A percentile compares a stretch with the other conserved stretches of the same genome.
Conservation (phyloP, 2,888 invertebrate genomes). For the Nyleta sp. region DNA sequence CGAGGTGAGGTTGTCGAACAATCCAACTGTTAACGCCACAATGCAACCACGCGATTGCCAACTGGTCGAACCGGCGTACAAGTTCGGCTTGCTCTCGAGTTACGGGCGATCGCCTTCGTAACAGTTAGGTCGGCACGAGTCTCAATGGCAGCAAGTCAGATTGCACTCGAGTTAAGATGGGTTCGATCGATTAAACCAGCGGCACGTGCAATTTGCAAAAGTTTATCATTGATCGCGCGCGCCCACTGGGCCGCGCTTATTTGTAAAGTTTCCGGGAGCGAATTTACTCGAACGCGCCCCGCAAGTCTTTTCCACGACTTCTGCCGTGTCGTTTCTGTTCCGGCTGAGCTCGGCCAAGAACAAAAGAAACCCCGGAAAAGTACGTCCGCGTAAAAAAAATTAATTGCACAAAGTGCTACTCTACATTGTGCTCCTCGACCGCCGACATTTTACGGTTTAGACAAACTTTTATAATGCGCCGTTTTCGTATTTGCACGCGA, state of each 20-base stretch:
- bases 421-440: slow-evolving; percentile 31
- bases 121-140: slow-evolving; percentile 60
- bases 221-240: slow-evolving; percentile 67
- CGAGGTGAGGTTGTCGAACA: slow-evolving; percentile 78
- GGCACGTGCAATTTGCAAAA: slow-evolving; percentile 66
- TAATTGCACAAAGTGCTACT: slow-evolving; percentile 55
- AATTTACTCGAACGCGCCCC: slow-evolving; percentile 54
- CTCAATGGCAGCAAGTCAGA: slow-evolving; percentile 64
- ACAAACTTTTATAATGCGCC: slow-evolving; percentile 39
- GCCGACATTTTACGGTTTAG: slow-evolving; percentile 41
- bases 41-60: slow-evolving; percentile 78
- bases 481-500: slow-evolving; percentile 34
- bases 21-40: slow-evolving; percentile 75
- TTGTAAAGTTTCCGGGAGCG: slow-evolving; percentile 65
- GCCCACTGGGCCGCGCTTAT: slow-evolving; percentile 53
- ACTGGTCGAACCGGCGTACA: slow-evolving; percentile 74
- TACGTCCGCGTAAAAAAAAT: slow-evolving; percentile 32
- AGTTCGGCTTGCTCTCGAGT: slow-evolving; percentile 68
- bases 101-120: slow-evolving; percentile 71
- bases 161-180: slow-evolving; percentile 65
- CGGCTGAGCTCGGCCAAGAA: slow-evolving; percentile 25
- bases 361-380: slow-evolving; percentile 42
- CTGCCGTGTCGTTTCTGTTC: slow-evolving; percentile 43
- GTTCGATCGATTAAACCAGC: slow-evolving; percentile 70
- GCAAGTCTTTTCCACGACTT: slow-evolving; percentile 45